Evolutionary conservation across 2,113 vertebrate genomes (phyloP), one percentile per base, ranked within the genome.

Genomic region (Scytalopus superciliaris): DNA sequence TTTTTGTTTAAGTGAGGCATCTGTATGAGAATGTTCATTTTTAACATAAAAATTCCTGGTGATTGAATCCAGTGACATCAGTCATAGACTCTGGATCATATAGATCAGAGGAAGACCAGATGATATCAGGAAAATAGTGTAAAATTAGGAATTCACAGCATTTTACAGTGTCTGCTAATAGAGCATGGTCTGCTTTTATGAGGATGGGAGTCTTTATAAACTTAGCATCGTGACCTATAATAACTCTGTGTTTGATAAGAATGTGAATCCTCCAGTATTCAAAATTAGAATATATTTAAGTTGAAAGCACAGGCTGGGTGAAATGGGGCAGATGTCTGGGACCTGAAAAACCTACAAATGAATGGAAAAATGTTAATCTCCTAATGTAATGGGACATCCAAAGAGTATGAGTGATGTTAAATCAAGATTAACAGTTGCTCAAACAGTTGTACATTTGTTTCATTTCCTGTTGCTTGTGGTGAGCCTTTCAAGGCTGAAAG

Each of bases 371-470:
- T 80, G 59, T 78, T 95, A 86, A 96, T 96, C 90, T 69, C 59
- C 50, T 91, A 81, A 85, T 77, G 64, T 77, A 67, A 49, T 60
- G 72, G 72, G 67, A 94, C 92, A 95, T 96, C 90, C 78, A 17
- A 78, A 8, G 77, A 96, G 47, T 92, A 88, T 70, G 68, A 95
- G 24, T 70, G 87, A 90, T 96, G 82, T 94, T 90, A 95, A 63
- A 68, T 85, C 39, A 66, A 94, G 95, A 94, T 95, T 95, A 96
- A 42, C 50, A 50, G 47, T 94, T 49, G 53, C 56, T 83, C 18
- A 75, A 80, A 59, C 69, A 77, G 30, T 85, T 89, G 81, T 82
- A 91, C 88, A 82, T 96, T 97, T 93, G 44, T 91, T 96, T 97
- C 69, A 87, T 94, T 96, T 96, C 94, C 95, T 84, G 53, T 95